Percentiles rank a stretch among this genome's conserved stretches.
These are phyloP conservation scores for Heliangelus exortis DNA, from an alignment of 2,797 vertebrate species.

Conservation along the genomic window DNA sequence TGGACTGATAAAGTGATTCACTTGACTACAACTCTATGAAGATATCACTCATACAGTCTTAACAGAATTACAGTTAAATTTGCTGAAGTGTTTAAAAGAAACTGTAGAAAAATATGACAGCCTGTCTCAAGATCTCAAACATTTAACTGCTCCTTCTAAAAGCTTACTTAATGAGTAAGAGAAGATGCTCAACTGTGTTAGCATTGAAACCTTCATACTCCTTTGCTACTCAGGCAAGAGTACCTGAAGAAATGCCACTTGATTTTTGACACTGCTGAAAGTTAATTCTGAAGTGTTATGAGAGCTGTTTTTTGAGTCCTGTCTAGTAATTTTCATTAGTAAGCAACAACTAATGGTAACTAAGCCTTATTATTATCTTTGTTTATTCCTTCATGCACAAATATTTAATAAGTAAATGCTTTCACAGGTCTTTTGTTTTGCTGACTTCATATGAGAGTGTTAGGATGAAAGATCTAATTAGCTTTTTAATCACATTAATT, in stretches of 20 bases:
- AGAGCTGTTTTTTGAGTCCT: not conserved
- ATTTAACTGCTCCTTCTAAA: not conserved
- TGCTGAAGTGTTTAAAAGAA: not conserved
- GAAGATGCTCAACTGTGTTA: not conserved
- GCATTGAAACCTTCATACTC: not conserved
- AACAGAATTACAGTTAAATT: not conserved
- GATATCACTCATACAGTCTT: rapidly evolving
- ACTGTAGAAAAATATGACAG: not conserved
- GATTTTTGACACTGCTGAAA: not conserved
- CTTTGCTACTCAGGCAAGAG: not conserved
- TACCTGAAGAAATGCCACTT: not conserved
- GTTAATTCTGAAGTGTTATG: not conserved
- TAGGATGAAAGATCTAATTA: slow-evolving; percentile 71
- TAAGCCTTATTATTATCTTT: slow-evolving; percentile 24
- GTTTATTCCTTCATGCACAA: slow-evolving; percentile 38
- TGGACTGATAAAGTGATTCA: not conserved
- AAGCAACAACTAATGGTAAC: not conserved
- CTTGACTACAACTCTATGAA: not conserved
- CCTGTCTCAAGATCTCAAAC: not conserved
- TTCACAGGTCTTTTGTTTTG: slow-evolving; percentile 64
- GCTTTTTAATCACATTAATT: slow-evolving; percentile 72
- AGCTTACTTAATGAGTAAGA: not conserved
- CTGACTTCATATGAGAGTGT: slow-evolving; percentile 53
- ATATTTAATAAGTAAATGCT: slow-evolving; percentile 69
- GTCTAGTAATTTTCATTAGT: not conserved